phyloP scores from a whole-genome alignment of 2,113 vertebrate species.

The Cephalopholis sonnerati region DNA sequence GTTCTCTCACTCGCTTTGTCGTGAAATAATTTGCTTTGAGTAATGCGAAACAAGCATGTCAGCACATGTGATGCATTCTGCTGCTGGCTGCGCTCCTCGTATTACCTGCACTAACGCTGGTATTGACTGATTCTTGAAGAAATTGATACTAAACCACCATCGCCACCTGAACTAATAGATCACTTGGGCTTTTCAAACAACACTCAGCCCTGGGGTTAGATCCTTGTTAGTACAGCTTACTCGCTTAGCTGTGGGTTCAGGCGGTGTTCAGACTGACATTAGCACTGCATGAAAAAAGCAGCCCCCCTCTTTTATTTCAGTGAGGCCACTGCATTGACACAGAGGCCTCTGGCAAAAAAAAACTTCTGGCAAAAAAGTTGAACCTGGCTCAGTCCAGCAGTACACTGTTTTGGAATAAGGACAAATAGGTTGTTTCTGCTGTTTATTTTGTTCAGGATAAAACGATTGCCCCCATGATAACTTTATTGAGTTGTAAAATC shows the following conservation, averaged over 20 bases:
- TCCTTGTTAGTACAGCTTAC: slow-evolving; percentile 12
- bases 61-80: slow-evolving; percentile 26
- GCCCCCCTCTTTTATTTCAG: neutral
- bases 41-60: slow-evolving; percentile 42
- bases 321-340: neutral
- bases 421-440: neutral
- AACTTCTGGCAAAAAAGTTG: neutral
- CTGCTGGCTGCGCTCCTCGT: slow-evolving; percentile 5
- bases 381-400: neutral
- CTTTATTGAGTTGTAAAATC: neutral
- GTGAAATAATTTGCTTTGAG: slow-evolving; percentile 36
- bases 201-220: slow-evolving; percentile 12
- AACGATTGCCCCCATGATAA: neutral
- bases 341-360: neutral
- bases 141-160: slow-evolving; percentile 5
- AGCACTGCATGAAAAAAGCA: neutral
- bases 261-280: slow-evolving; percentile 1
- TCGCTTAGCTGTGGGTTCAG: slow-evolving; percentile 7
- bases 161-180: slow-evolving; percentile 31
- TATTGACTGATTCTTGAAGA: neutral
- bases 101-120: neutral
- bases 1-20: neutral
- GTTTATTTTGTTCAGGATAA: neutral
- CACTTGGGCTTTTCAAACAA: slow-evolving; percentile 24
- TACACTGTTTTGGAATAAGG: neutral